Base-by-base conservation (phyloP, 1,140 invertebrate genomes). In the Drosophila pruinosa region DNA sequence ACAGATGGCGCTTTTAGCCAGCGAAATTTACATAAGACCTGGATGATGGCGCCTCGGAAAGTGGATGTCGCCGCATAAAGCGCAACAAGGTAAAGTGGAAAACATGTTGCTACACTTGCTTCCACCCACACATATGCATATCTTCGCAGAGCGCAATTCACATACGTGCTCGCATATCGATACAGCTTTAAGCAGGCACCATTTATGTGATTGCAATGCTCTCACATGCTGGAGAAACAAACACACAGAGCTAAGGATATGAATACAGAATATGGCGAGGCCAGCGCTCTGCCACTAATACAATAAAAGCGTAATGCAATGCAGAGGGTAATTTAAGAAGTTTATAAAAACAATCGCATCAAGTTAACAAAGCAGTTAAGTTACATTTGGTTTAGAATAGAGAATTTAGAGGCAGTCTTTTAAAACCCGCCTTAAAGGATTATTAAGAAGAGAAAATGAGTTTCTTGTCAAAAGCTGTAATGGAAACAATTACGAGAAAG, bases 141-240 rank as follows among this genome's bases (percentile, higher is more conserved):
- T n/a, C n/a, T n/a, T n/a, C n/a, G n/a, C n/a, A n/a, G n/a, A 19
- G 15, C 0, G 19, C 58, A n/a, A 19, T 17, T 52, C 24, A 28
- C 45, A 48, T 24, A 48, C n/a, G 24, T 10, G 4, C 26, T 17
- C 4, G 0, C 15, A 31, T 14, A 28, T 14, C n/a, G n/a, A 22
- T 24, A 52, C 64, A 65, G 21, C 15, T 28, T 54, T 48, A 67
- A 52, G 63, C 38, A 53, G 28, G 45, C 19, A 45, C 62, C 54
- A 67, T 67, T 72, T 67, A 68, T 67, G 63, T 65, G 69, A 71
- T 65, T 71, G 68, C 61, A 70, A 68, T 68, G 47, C 39, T 41
- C 47, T 54, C 47, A 57, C 57, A 47, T 53, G 28, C 24, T 52
- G 7, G 7, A 64, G 41, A 56, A 17, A 47, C 15, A 70, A 56